phyloP scores from a whole-genome alignment of 2,888 invertebrate genomes.

The Priocnemis perturbator region DNA sequence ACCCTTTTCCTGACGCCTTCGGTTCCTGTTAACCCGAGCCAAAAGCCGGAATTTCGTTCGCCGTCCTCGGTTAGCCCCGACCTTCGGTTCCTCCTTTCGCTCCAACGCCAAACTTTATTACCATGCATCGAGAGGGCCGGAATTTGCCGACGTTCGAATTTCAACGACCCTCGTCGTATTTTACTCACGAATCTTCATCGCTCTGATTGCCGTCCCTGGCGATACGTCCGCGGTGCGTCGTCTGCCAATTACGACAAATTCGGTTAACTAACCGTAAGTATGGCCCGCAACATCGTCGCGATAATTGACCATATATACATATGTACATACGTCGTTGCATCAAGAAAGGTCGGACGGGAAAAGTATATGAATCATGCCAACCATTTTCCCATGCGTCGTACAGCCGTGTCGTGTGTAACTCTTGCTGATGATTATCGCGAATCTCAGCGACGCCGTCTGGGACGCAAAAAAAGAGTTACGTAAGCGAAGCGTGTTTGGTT shows the following conservation, averaged over 20 bases:
- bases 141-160: constrained; percentile 11
- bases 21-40: constrained; percentile 20
- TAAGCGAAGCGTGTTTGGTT: constrained; percentile 18
- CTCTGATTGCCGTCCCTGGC: constrained; percentile 10
- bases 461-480: background rate
- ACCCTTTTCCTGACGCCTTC: constrained; percentile 14
- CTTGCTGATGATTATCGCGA: too few species aligned
- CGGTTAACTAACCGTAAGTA: background rate
- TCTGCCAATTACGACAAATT: background rate
- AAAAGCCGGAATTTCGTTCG: constrained; percentile 14
- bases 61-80: constrained; percentile 20
- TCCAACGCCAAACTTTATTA: constrained; percentile 10
- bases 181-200: background rate
- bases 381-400: too few species aligned
- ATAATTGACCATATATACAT: too few species aligned
- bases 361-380: too few species aligned
- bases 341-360: too few species aligned
- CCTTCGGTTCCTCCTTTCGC: constrained; percentile 11
- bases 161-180: constrained; percentile 16
- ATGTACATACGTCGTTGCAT: too few species aligned
- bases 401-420: too few species aligned
- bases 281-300: too few species aligned
- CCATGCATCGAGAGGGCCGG: constrained; percentile 9
- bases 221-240: background rate
- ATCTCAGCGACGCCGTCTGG: too few species aligned